phyloP scores from a whole-genome alignment of 2,113 vertebrate species.

The Otus sunia region DNA sequence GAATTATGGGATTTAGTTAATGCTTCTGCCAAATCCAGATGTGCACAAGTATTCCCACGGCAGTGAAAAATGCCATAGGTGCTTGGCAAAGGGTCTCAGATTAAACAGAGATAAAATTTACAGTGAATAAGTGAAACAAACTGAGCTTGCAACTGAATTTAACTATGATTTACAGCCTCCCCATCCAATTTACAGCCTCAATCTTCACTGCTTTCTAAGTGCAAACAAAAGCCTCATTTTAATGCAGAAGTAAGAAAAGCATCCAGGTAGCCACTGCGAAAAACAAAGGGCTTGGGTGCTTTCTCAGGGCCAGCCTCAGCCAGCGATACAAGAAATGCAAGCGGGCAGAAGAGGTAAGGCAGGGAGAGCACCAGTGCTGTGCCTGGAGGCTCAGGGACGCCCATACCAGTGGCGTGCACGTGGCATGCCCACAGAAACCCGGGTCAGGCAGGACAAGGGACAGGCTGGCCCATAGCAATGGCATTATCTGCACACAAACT shows the following conservation, averaged over 20 bases:
- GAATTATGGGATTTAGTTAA: neutral
- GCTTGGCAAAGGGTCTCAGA: neutral
- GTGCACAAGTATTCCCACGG: neutral
- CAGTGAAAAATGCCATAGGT: neutral
- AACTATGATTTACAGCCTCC: neutral
- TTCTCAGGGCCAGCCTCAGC: neutral
- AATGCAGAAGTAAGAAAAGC: neutral
- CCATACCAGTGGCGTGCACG: rapidly evolving
- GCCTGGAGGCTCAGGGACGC: neutral
- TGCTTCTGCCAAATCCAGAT: neutral
- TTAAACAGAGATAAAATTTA: neutral
- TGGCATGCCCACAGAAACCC: neutral
- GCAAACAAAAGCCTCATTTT: neutral
- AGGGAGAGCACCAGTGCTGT: neutral
- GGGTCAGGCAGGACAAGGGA: neutral
- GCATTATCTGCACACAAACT: neutral
- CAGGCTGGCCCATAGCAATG: neutral
- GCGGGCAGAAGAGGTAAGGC: neutral
- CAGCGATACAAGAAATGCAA: rapidly evolving
- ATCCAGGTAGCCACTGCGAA: neutral
- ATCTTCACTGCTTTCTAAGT: neutral
- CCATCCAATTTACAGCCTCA: neutral
- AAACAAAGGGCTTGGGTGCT: rapidly evolving
- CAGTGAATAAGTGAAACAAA: neutral
- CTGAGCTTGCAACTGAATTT: neutral